A percentile compares a stretch with the other conserved stretches of the same genome.
phyloP scores from a whole-genome alignment of 2,797 vertebrate species.

The Esox lucius region DNA sequence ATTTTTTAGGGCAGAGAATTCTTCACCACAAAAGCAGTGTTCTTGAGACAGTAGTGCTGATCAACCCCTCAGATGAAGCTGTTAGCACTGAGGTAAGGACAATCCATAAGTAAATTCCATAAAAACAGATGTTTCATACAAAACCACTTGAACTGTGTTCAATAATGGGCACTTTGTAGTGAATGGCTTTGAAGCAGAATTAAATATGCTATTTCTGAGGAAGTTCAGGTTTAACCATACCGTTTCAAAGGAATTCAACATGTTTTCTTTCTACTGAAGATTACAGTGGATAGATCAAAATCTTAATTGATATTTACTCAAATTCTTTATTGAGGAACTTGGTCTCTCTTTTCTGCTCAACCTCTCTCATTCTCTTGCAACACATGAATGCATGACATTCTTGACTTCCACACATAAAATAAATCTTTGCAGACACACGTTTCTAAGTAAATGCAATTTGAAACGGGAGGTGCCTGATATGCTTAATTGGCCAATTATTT shows the following conservation, averaged over 20 bases:
- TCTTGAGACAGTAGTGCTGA: conserved; percentile 95
- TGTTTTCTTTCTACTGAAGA: not conserved
- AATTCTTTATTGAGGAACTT: not conserved
- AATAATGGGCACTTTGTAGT: not conserved
- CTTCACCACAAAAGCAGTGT: conserved; percentile 96
- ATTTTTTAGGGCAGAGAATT: conserved; percentile 90
- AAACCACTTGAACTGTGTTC: not conserved
- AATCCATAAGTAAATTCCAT: conserved; percentile 22
- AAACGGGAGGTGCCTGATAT: conserved; percentile 1
- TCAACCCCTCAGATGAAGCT: conserved; percentile 96
- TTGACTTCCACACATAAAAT: conserved; percentile 7
- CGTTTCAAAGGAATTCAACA: not conserved
- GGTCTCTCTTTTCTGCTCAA: not conserved
- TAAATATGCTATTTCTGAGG: not conserved
- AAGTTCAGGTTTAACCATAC: not conserved
- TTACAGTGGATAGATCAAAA: not conserved
- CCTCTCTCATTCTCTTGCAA: not conserved
- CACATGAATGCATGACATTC: not conserved
- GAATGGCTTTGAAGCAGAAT: not conserved
- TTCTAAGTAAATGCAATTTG: conserved; percentile 11
- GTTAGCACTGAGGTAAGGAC: conserved; percentile 91
- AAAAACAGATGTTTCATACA: not conserved
- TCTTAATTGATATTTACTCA: not conserved
- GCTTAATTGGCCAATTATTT: conserved; percentile 22
- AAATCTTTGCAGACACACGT: conserved; percentile 5